These are phyloP conservation scores for Lanius ludovicianus DNA, from an alignment of 2,113 vertebrate species.

Conservation along the genomic window DNA sequence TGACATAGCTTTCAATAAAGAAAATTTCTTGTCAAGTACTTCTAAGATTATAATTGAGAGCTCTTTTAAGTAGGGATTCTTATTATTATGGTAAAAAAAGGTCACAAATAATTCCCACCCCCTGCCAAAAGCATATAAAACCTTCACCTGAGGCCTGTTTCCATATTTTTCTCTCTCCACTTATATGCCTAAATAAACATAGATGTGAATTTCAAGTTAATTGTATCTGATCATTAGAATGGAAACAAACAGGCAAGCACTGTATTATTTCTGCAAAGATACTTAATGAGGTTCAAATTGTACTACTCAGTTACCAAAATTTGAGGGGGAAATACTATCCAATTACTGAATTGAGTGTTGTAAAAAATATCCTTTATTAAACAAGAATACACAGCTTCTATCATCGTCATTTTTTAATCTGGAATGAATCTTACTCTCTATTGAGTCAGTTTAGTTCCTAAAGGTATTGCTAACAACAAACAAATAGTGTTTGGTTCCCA, in stretches of 20 bases:
- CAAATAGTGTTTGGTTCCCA: background rate
- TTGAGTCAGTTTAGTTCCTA: background rate
- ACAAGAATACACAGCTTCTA: background rate
- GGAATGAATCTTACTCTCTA: background rate
- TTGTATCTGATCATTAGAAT: background rate
- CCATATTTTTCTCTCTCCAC: background rate
- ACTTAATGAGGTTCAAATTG: background rate
- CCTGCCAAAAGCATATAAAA: background rate
- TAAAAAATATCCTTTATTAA: background rate
- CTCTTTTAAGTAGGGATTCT: background rate
- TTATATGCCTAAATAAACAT: background rate
- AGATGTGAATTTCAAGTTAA: background rate
- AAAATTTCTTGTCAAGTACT: background rate
- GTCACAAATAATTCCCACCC: rapidly evolving
- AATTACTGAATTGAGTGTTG: background rate
- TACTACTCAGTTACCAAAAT: background rate
- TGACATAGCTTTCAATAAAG: background rate
- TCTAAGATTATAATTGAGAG: background rate
- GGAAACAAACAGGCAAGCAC: background rate
- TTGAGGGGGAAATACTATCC: background rate
- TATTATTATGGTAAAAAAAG: background rate
- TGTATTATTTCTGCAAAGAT: background rate
- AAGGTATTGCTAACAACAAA: background rate
- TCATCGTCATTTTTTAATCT: background rate
- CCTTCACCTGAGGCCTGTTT: background rate